Base-by-base conservation (phyloP, 1,140 invertebrate genomes). In the Palaemon carinicauda region DNA sequence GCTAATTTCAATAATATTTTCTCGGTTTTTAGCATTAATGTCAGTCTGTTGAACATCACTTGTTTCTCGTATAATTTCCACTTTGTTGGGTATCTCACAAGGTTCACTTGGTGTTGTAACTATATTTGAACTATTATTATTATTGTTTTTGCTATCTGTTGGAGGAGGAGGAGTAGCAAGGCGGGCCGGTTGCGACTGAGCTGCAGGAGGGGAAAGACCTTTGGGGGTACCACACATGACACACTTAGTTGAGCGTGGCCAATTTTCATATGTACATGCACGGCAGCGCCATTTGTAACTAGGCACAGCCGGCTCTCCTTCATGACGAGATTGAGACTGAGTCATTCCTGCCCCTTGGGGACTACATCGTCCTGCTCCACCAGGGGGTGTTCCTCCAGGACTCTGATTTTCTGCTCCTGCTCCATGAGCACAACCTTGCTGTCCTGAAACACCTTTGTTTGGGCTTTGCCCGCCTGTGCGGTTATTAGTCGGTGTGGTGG, bases 261-360 rank as follows among this genome's bases (percentile, higher is more conserved):
- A 93, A 88, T 94, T 94, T 87, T 93, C 92, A 89, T 93, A 94
- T 24, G 93, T 94, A 89, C 93, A 94, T 21, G 90, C 90, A 56
- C 89, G 89, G 89, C 93, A 94, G 51, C 89, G 90, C 93, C 93
- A 94, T 90, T 93, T 93, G 53, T 89, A 82, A 88, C 69, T 88
- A 14, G 88, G 89, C 29, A 82, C 27, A 52, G 24, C 65, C 27
- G 71, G 75, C 51, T 81, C 75, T n/a, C 65, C 27, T 53, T 77
- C 78, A 29, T 74, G 71, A 73, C 82, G 56, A 29, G 79, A 71
- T 51, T 86, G 83, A 33, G 88, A 74, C 17, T 88, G 88, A 19
- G 88, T 86, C 31, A 81, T 52, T 51, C 83, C 78, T 51, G 87
- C 85, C 33, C 73, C 83, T 56, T 79, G 86, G 31, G 52, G 88